Evolutionary conservation across 2,797 vertebrate species (phyloP), one percentile per base, ranked within the genome.

Genomic region (Monodelphis domestica): DNA sequence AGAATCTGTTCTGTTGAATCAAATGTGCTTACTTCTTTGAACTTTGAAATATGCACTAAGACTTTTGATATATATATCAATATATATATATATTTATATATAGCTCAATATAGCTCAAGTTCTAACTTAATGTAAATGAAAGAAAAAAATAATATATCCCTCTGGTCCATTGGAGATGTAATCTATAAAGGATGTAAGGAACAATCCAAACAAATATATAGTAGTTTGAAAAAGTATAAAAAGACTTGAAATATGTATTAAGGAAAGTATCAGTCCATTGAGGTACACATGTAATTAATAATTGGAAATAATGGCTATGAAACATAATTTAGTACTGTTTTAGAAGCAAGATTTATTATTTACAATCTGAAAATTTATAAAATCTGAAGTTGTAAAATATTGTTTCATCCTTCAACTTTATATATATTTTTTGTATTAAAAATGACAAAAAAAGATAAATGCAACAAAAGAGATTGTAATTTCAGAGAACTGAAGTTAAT

Each of bases 291-390:
- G 15, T 38, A 29, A 21, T 14, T 0, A 4, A 3, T 53, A 1
- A 17, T 51, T 33, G 59, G 52, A 55, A 38, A n/a, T 0, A 54
- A 15, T 33, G 0, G 0, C 1, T 15, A 0, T 3, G 10, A 26
- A 12, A 3, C 7, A 10, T 6, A 2, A 14, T 2, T 38, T n/a
- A 24, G 38, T 10, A 4, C 52, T 14, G 11, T 33, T n/a, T 21
- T 38, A 0, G 12, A 53, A 87, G 38, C 17, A 5, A 10, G 6
- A 5, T 30, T 63, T 55, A 15, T n/a, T 0, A 87, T 54, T 53
- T 70, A 55, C 1, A 15, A 90, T 90, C 93, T 28, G 2, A 78
- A 91, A 56, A 59, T 78, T 54, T 30, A 15, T 54, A 10, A 24
- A 91, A 15, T 51, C 3, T 45, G 26, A 56, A 0, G 1, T 38